Conservation (phyloP, 2,797 vertebrate genomes). For the Threskiornis aethiopicus region DNA sequence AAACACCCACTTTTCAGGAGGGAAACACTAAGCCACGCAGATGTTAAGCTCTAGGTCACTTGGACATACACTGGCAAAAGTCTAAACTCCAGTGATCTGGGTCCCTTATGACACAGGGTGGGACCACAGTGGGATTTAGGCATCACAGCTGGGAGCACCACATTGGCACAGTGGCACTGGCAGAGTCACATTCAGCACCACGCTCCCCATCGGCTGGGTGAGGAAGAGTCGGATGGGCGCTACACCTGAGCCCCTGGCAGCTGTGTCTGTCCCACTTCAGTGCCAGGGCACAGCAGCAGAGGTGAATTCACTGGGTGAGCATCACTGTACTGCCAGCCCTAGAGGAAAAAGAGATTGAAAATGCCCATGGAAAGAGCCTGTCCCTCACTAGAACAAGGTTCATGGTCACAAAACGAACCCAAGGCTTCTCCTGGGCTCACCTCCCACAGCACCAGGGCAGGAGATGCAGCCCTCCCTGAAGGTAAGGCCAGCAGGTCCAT, state of each 20-base stretch:
- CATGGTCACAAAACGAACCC: not conserved
- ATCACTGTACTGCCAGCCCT: not conserved
- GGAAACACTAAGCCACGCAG: not conserved
- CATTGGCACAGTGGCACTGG: rapidly evolving
- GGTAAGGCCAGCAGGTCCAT: not conserved
- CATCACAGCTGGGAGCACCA: rapidly evolving
- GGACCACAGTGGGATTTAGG: not conserved
- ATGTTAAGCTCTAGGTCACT: not conserved
- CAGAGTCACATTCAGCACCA: not conserved
- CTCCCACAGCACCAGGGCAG: not conserved
- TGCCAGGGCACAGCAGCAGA: not conserved
- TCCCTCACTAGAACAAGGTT: not conserved
- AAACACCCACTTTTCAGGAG: not conserved
- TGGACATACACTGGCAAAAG: not conserved
- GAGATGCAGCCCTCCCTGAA: not conserved
- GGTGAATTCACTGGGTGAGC: not conserved
- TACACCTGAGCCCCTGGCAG: not conserved
- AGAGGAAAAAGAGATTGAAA: not conserved
- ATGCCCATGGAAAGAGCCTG: not conserved
- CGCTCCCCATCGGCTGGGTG: not conserved
- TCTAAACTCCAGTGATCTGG: not conserved
- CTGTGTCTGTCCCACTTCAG: not conserved
- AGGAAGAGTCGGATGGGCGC: not conserved
- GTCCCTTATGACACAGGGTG: not conserved
- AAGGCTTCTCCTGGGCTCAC: not conserved